phyloP scores from a whole-genome alignment of 2,113 vertebrate genomes.

The Cheirogaleus medius region DNA sequence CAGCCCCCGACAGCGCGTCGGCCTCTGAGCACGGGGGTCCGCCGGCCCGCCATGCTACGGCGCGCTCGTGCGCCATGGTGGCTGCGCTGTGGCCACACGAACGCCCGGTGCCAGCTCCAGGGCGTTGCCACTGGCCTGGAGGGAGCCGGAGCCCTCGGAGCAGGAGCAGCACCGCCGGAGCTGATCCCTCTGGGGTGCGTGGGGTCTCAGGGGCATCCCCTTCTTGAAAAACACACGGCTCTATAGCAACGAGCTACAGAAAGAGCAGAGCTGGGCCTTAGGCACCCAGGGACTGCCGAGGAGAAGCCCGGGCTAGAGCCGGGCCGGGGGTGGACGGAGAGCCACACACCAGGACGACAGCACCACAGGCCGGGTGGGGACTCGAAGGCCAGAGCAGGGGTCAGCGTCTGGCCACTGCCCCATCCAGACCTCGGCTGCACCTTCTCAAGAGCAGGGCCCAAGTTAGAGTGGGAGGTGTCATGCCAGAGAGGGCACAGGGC shows the following conservation, averaged over 20 bases:
- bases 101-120: fast-evolving
- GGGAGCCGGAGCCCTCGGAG: not conserved
- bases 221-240: constrained; percentile 3
- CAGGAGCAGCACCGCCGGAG: not conserved
- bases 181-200: not conserved
- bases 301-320: not conserved
- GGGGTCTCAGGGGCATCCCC: not conserved
- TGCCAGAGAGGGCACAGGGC: fast-evolving
- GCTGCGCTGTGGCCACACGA: fast-evolving
- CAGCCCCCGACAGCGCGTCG: fast-evolving
- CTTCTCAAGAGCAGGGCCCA: not conserved
- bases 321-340: not conserved
- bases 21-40: fast-evolving
- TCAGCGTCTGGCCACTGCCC: too few species aligned
- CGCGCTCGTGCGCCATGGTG: not conserved
- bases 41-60: fast-evolving
- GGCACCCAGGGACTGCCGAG: not conserved
- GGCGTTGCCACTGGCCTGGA: fast-evolving
- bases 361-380: fast-evolving
- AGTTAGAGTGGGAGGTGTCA: not conserved
- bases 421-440: fast-evolving
- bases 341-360: fast-evolving
- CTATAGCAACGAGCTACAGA: not conserved
- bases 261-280: not conserved
- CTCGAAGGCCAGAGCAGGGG: not conserved